These are phyloP conservation scores for Himalopsyche phryganea DNA, from an alignment of 1,140 invertebrate genomes.

Conservation along the genomic window DNA sequence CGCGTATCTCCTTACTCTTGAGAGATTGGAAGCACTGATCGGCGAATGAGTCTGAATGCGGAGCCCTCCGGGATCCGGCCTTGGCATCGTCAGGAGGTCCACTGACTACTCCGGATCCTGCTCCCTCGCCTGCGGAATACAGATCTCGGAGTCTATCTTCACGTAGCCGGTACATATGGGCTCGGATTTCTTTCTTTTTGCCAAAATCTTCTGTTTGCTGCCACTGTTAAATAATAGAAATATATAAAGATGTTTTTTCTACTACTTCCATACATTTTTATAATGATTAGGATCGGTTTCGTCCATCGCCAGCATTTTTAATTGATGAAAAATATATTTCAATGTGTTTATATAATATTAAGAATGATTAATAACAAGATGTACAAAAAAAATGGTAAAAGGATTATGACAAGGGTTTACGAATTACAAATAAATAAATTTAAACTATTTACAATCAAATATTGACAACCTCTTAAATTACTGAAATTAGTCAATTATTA, in stretches of 20 bases:
- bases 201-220: slow-evolving; percentile 81
- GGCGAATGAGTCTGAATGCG: slow-evolving; percentile 63
- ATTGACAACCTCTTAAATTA: too few relatives aligned
- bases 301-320: too few relatives aligned
- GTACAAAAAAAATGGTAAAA: too few relatives aligned
- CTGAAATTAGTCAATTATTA: too few relatives aligned
- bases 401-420: too few relatives aligned
- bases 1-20: slow-evolving; percentile 72
- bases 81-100: slow-evolving; percentile 49
- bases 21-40: slow-evolving; percentile 72
- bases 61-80: slow-evolving; percentile 39
- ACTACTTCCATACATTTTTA: too few relatives aligned
- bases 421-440: too few relatives aligned
- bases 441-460: too few relatives aligned
- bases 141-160: slow-evolving; percentile 71
- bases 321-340: too few relatives aligned
- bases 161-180: slow-evolving; percentile 76
- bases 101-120: slow-evolving; percentile 39
- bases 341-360: not conserved
- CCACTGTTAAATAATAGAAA: slow-evolving; percentile 67
- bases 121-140: slow-evolving; percentile 51
- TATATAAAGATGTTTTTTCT: not conserved
- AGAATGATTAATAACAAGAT: too few relatives aligned
- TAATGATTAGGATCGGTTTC: too few relatives aligned
- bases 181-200: slow-evolving; percentile 78